Percentiles rank a stretch among this genome's conserved stretches.
Conservation (phyloP, 2,888 invertebrate species). For the Anthophora plumipes region DNA sequence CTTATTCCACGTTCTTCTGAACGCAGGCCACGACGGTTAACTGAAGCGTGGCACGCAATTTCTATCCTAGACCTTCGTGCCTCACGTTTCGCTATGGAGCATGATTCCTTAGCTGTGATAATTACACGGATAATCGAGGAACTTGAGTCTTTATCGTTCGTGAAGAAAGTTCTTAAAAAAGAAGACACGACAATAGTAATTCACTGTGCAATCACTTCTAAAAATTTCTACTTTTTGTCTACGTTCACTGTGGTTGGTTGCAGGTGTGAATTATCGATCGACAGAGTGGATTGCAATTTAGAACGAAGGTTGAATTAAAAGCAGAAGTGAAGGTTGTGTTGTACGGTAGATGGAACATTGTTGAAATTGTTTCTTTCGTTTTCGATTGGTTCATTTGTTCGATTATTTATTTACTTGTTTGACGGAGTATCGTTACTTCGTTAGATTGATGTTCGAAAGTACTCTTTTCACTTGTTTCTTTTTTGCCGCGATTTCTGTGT, state of each 20-base stretch:
- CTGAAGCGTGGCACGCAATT: slow-evolving; percentile 68
- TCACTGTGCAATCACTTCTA: too few relatives aligned
- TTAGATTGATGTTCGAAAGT: too few relatives aligned
- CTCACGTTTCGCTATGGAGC: slow-evolving; percentile 55
- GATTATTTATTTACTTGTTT: too few relatives aligned
- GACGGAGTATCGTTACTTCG: too few relatives aligned
- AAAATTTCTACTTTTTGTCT: too few relatives aligned
- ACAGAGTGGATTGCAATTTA: neutral
- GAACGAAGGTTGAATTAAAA: neutral
- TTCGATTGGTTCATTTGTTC: too few relatives aligned
- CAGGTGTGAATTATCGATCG: neutral
- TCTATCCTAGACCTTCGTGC: slow-evolving; percentile 74
- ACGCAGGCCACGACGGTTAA: slow-evolving; percentile 62
- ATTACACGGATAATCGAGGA: slow-evolving; percentile 42
- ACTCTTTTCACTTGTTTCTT: too few relatives aligned
- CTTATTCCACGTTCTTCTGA: slow-evolving; percentile 55
- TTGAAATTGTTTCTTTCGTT: too few relatives aligned
- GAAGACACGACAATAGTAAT: too few relatives aligned
- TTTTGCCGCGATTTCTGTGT: neutral
- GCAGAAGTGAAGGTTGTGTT: neutral
- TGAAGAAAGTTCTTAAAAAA: neutral
- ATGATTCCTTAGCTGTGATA: slow-evolving; percentile 51
- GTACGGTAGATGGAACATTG: too few relatives aligned
- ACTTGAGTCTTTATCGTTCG: neutral
- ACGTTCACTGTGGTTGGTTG: too few relatives aligned